Evolutionary conservation across 1,140 invertebrate species (phyloP).

Genomic region (Ctenoplectra terminalis): DNA sequence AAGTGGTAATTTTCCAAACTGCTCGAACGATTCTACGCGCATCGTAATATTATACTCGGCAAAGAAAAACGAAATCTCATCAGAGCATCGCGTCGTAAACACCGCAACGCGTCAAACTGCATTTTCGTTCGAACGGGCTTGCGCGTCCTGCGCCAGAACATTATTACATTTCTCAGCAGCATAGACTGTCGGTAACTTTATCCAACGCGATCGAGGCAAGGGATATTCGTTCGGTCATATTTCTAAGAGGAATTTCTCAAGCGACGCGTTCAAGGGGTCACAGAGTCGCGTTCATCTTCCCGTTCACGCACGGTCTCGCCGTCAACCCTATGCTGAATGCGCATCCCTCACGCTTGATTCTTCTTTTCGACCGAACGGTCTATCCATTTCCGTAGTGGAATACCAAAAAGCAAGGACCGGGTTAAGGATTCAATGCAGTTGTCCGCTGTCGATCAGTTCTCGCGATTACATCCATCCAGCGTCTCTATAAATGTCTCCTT

Average conservation of each 20-base stretch:
- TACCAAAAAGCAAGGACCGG: background rate
- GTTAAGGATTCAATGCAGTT: slow-evolving; percentile 1
- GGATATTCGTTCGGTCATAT: slow-evolving; percentile 31
- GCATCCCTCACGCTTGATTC: background rate
- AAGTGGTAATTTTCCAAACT: no score
- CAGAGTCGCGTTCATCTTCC: background rate
- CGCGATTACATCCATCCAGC: background rate
- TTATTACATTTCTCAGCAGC: background rate
- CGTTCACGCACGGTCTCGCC: slow-evolving; percentile 5
- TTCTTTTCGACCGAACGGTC: background rate
- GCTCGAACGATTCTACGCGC: no score
- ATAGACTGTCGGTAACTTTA: slow-evolving; percentile 2
- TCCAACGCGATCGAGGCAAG: background rate
- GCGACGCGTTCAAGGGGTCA: background rate
- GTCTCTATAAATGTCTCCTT: background rate
- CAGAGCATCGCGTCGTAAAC: background rate
- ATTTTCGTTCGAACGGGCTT: background rate
- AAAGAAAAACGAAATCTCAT: background rate
- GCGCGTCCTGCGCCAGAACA: background rate
- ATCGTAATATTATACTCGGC: no score
- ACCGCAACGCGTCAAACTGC: background rate
- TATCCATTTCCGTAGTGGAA: slow-evolving; percentile 10
- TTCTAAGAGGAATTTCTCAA: slow-evolving; percentile 9
- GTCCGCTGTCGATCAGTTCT: background rate
- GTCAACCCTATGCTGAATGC: background rate